phyloP scores from a whole-genome alignment of 1,140 invertebrate genomes.

The Rhizoglyphus robini region DNA sequence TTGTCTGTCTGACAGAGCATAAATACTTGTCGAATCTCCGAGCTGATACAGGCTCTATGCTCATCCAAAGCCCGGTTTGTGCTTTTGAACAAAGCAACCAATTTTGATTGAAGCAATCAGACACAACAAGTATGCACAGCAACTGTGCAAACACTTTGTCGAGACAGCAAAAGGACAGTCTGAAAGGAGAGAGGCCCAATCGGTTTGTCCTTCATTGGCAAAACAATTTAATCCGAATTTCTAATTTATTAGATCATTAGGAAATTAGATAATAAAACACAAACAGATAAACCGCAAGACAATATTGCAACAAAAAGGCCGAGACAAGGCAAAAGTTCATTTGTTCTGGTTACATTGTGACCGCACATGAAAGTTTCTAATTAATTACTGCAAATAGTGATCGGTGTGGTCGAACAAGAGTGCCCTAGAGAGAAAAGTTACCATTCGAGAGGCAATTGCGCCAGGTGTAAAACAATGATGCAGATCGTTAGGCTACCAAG shows the following conservation, averaged over 20 bases:
- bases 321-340: background rate
- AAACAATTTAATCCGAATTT: conserved; percentile 7
- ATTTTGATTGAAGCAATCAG: conserved; percentile 11
- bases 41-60: no score
- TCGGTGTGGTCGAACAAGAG: no score
- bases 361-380: background rate
- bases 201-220: background rate
- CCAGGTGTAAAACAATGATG: no score
- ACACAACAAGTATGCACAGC: background rate
- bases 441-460: no score
- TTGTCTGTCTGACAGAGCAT: no score
- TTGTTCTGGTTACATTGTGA: background rate
- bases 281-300: background rate
- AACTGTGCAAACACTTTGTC: background rate
- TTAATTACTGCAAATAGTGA: background rate
- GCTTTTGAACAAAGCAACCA: conserved; percentile 1
- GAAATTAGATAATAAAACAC: no score
- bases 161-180: background rate
- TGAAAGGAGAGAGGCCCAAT: no score
- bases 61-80: no score
- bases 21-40: no score
- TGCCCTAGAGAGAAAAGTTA: no score
- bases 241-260: conserved; percentile 8
- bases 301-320: background rate
- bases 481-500: no score